A percentile compares a stretch with the other conserved stretches of the same genome.
phyloP scores from a whole-genome alignment of 2,113 vertebrate species.

The Cephalopholis sonnerati region DNA sequence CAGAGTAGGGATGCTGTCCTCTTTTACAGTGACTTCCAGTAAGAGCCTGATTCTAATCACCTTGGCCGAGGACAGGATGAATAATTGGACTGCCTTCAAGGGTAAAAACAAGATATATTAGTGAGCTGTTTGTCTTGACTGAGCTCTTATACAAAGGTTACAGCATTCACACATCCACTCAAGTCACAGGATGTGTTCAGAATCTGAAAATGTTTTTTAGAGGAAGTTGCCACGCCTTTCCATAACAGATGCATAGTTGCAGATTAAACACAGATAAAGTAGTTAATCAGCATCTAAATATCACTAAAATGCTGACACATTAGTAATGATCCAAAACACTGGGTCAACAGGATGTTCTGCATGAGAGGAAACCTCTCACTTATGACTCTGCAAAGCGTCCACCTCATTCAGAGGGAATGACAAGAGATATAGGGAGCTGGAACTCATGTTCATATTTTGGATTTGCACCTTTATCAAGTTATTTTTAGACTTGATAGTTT shows the following conservation, averaged over 20 bases:
- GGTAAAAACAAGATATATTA: background rate
- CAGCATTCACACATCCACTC: conserved; percentile 5
- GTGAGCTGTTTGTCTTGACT: background rate
- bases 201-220: background rate
- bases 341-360: background rate
- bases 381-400: too few relatives aligned
- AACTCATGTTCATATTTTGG: too few relatives aligned
- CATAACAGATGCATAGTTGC: background rate
- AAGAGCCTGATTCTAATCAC: background rate
- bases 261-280: background rate
- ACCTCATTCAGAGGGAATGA: too few relatives aligned
- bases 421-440: too few relatives aligned
- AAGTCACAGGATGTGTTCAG: conserved; percentile 1
- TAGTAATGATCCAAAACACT: too few relatives aligned
- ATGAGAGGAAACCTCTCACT: background rate
- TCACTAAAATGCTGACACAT: background rate
- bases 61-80: conserved; percentile 6
- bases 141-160: conserved; percentile 23
- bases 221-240: background rate
- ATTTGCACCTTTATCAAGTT: too few relatives aligned
- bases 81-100: conserved; percentile 7
- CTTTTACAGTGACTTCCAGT: background rate
- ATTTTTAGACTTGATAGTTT: too few relatives aligned
- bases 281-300: background rate
- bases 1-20: background rate